Evolutionary conservation across 2,113 vertebrate genomes (phyloP), one percentile per base, ranked within the genome.

Genomic region (Machaerirhynchus nigripectus): DNA sequence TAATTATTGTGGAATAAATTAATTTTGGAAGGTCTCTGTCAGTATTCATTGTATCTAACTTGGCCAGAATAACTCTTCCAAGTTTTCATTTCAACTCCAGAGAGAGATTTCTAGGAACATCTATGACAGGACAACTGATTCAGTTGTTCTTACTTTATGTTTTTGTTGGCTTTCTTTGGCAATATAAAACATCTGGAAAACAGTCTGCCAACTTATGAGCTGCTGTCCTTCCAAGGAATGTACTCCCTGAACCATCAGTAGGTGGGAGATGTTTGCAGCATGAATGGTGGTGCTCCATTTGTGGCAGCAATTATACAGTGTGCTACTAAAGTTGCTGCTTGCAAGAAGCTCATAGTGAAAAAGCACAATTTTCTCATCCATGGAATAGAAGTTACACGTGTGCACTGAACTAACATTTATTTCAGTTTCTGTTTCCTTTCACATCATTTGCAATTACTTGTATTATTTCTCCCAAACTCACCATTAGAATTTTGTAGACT

Each of bases 91-190:
- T 93, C 76, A 87, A 56, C 39, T 95, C 91, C 68, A 89, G 89
- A 95, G 75, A 92, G 83, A 84, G 93, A 84, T 95, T 95, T 97
- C 95, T 96, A 95, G 94, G 95, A 97, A 96, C 27, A 84, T 87
- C 47, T 86, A 81, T 56, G 73, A 92, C 73, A 89, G 55, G 24
- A 88, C 42, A 92, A 89, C 64, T 31, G 60, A 90, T 84, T 90
- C 91, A 78, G 73, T 84, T 78, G 71, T 80, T 94, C 65, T 55
- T 80, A 80, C n/a, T 90, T 86, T 15, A 71, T 89, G 73, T 70
- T 95, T 96, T 89, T 71, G 35, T 95, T 96, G 91, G 86, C 83
- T 87, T 92, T 73, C 67, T 93, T 63, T 71, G 44, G 59, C n/a
- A 17, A 61, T n/a, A 56, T 89, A 87, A 86, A 96, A 74, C 64